Base-by-base conservation (phyloP, 2,113 vertebrate species). In the Amblyopsis rosae region DNA sequence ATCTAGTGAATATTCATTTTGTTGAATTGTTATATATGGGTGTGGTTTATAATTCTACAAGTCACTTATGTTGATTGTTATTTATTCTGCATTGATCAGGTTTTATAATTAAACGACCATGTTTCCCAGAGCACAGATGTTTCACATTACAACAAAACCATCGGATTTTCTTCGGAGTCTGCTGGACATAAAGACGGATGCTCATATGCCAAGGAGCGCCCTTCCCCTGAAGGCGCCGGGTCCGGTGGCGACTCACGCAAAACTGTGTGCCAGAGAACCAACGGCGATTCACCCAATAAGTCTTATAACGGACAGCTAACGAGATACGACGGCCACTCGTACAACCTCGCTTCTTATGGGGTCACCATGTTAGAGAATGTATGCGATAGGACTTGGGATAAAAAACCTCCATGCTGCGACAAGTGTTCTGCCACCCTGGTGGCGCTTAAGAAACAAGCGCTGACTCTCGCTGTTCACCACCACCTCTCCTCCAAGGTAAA, bases 391-490 rank as follows among this genome's bases (percentile, higher is more conserved):
- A 92, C 93, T 65, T 93, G 93, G 0, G 95, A 95, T n/a, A 86
- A 93, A 72, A 95, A 95, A 78, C 92, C 92, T 84, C 93, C 93
- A 57, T 76, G 83, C 84, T 99, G 97, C 76, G 96, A 97, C 80
- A 95, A 95, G 86, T 99, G 97, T 90, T 94, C 90, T 17, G 94
- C 94, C 78, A 94, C 94, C 86, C 93, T 98, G 78, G 94, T 94
- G 78, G 94, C 93, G 88, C 93, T 99, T 67, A 98, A 96, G 93
- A 94, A 96, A 73, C 95, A 98, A 81, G 96, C 96, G 0, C 91
- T 96, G 65, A 95, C 93, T 62, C 91, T 97, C 66, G 92, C 96
- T 13, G 91, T 95, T 26, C 95, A 96, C 10, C 95, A 94, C 59
- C 94, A 95, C 59, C 91, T 92, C 87, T 90, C 93, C 48, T 92